Evolutionary conservation across 2,113 vertebrate species (phyloP).

Genomic region (Emydura subglobosa): DNA sequence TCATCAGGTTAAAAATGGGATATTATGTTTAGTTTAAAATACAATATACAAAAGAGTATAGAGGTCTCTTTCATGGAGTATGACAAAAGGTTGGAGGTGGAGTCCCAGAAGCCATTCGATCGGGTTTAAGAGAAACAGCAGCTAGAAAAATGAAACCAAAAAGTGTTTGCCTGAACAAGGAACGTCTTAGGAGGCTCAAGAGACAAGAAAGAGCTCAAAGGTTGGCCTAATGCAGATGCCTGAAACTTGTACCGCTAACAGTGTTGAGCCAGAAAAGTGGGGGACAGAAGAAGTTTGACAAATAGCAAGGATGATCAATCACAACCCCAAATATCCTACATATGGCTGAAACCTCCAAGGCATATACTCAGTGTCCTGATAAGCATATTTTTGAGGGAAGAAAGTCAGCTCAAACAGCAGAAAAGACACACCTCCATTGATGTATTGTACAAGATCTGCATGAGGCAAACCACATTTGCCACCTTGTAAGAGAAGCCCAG

Average conservation of each 20-base stretch:
- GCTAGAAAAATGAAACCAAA: not conserved
- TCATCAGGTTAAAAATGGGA: slow-evolving; percentile 53
- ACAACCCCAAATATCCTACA: not conserved
- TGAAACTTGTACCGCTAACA: not conserved
- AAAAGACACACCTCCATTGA: not conserved
- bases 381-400: not conserved
- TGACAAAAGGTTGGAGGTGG: slow-evolving; percentile 50
- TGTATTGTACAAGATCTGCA: not conserved
- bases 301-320: not conserved
- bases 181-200: not conserved
- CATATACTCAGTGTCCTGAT: rapidly evolving
- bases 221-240: not conserved
- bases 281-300: not conserved
- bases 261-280: not conserved
- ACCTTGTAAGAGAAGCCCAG: not conserved
- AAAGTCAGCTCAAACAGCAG: not conserved
- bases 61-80: not conserved
- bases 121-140: not conserved
- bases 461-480: not conserved
- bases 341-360: not conserved
- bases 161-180: not conserved
- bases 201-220: not conserved
- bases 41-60: not conserved
- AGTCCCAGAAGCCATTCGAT: slow-evolving; percentile 48
- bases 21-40: slow-evolving; percentile 68